Percentiles rank a stretch among this genome's conserved stretches.
These are phyloP conservation scores for Acromyrmex charruanus DNA, from an alignment of 1,140 invertebrate genomes.

Conservation along the genomic window DNA sequence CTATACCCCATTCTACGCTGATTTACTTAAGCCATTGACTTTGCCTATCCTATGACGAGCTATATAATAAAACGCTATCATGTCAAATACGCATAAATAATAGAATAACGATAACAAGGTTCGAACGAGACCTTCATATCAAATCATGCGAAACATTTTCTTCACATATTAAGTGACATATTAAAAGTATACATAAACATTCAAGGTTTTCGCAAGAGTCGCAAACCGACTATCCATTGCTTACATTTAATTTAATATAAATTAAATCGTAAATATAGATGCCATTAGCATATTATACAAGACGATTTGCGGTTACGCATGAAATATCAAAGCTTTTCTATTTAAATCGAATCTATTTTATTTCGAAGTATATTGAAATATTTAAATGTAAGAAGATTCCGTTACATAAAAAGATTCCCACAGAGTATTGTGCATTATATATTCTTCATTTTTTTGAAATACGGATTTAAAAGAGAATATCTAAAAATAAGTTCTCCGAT, in stretches of 20 bases:
- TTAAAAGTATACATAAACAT: slow-evolving; percentile 9
- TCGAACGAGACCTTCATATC: not conserved
- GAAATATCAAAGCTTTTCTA: not conserved
- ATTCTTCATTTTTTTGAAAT: not conserved
- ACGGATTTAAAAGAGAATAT: not conserved
- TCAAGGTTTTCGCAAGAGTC: not conserved
- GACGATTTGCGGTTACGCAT: not conserved
- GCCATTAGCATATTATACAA: not conserved
- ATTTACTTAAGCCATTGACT: slow-evolving; percentile 55
- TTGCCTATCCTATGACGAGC: slow-evolving; percentile 9
- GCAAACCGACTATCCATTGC: not conserved
- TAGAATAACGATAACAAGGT: slow-evolving; percentile 23
- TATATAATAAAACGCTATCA: slow-evolving; percentile 43
- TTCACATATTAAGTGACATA: not conserved
- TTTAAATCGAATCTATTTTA: not conserved
- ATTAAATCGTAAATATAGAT: not conserved
- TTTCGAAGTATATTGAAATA: not conserved
- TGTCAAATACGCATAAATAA: slow-evolving; percentile 20
- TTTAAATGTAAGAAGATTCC: not conserved
- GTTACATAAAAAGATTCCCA: not conserved
- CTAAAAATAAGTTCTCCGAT: not conserved
- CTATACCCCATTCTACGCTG: slow-evolving; percentile 28
- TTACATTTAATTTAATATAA: not conserved
- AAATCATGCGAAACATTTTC: not conserved
- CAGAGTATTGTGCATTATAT: not conserved